Evolutionary conservation across 2,888 invertebrate species (phyloP).

Genomic region (Nomada lathburiana): DNA sequence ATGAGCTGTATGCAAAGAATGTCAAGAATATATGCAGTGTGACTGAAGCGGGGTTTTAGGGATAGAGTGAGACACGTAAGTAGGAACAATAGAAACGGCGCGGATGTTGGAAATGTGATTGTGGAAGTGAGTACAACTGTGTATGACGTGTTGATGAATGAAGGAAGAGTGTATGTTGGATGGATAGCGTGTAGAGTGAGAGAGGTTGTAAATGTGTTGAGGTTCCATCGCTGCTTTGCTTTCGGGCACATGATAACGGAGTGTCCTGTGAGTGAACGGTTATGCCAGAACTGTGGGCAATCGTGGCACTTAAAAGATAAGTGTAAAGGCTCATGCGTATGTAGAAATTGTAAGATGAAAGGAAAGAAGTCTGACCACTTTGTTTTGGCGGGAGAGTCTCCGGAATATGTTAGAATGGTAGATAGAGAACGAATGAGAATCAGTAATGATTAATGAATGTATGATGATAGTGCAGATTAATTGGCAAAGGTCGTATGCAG

Average conservation of each 20-base stretch:
- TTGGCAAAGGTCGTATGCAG: slow-evolving; percentile 21
- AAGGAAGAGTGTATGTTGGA: slow-evolving; percentile 9
- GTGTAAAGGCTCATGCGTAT: neutral
- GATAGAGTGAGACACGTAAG: neutral
- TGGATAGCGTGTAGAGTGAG: slow-evolving; percentile 15
- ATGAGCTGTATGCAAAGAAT: slow-evolving; percentile 19
- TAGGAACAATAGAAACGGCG: neutral
- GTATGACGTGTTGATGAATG: neutral
- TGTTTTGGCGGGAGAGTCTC: neutral
- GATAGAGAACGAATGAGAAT: neutral
- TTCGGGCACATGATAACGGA: slow-evolving; percentile 25
- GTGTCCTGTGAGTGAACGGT: neutral
- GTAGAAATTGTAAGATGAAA: slow-evolving; percentile 18
- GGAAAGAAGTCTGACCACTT: neutral
- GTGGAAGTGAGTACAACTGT: neutral
- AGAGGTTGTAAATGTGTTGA: neutral
- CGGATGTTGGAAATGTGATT: neutral
- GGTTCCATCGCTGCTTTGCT: slow-evolving; percentile 7
- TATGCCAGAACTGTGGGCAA: slow-evolving; percentile 7
- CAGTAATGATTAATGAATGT: neutral
- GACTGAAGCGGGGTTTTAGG: neutral
- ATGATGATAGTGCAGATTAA: neutral
- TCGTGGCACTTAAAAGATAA: neutral
- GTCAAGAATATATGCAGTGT: neutral
- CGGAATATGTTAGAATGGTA: neutral